phyloP scores from a whole-genome alignment of 2,113 vertebrate genomes.

The Labrus mixtus region DNA sequence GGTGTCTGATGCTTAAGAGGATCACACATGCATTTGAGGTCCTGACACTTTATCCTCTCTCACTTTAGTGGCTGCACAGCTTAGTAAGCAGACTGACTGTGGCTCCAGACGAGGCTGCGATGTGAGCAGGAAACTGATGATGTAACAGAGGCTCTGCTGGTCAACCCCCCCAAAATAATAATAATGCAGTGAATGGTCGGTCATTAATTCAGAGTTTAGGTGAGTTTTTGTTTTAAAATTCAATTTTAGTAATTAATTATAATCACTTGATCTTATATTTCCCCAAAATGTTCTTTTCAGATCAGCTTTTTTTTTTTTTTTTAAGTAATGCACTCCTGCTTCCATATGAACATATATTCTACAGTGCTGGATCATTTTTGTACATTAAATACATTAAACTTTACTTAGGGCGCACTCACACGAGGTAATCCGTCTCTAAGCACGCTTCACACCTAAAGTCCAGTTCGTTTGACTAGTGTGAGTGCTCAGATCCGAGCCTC shows the following conservation, averaged over 20 bases:
- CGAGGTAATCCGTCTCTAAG: too few species aligned
- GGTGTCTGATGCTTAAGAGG: conserved; percentile 64
- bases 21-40: conserved; percentile 62
- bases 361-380: too few species aligned
- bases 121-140: conserved; percentile 10
- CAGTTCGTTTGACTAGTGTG: too few species aligned
- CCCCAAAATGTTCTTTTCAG: too few species aligned
- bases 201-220: neutral
- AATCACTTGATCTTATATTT: neutral
- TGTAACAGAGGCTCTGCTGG: neutral
- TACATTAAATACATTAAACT: too few species aligned
- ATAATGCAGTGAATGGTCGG: neutral
- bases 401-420: too few species aligned
- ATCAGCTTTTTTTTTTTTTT: too few species aligned
- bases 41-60: conserved; percentile 54
- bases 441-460: too few species aligned
- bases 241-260: neutral
- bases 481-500: too few species aligned
- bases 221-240: neutral
- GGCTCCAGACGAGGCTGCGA: conserved; percentile 17
- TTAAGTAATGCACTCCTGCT: too few species aligned
- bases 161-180: neutral
- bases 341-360: too few species aligned
- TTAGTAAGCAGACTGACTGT: conserved; percentile 36
- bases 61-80: conserved; percentile 33